Evolutionary conservation across 2,797 vertebrate species (phyloP), one percentile per base, ranked within the genome.

Genomic region (Sciurus carolinensis): DNA sequence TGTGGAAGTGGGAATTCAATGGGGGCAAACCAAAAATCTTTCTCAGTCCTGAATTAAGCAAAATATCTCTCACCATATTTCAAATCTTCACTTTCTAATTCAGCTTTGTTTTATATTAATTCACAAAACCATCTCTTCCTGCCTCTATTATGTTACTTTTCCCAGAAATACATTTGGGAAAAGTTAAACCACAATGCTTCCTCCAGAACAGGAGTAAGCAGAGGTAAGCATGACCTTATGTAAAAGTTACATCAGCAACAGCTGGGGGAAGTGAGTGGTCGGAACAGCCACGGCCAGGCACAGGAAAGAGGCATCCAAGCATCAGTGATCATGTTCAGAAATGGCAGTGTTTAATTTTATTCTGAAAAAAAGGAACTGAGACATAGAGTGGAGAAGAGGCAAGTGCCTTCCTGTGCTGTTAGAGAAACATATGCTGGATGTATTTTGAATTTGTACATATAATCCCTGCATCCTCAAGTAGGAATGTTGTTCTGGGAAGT

Each of bases 201-300:
- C 98, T 98, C 90, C 87, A 92, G 44, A 14, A 81, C 44, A 93
- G 84, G 42, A 97, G 93, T 96, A 95, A 98, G 97, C 92, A 97
- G 96, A 98, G 97, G 98, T 97, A 95, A 98, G 95, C 96, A 93
- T 93, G 97, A 98, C 95, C 97, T 96, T 96, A 93, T 84, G 97
- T 98, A 99, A 98, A 98, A 99, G 98, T 98, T 98, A 98, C 97
- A 98, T 98, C 98, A 98, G 99, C 99, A 99, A 98, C 98, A 99
- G 98, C 99, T 99, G 98, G 98, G 92, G 94, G 95, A 97, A 98
- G 95, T 75, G 94, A 97, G 97, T 97, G 95, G 69, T 33, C 67
- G 86, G 75, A 59, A 54, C 42, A 83, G 36, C 67, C 89, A 54
- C 28, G 52, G 54, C 52, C 39, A 82, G 62, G 57, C 42, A 59